Evolutionary conservation across 2,113 vertebrate genomes (phyloP).

Genomic region (Notarius quadriscutis): DNA sequence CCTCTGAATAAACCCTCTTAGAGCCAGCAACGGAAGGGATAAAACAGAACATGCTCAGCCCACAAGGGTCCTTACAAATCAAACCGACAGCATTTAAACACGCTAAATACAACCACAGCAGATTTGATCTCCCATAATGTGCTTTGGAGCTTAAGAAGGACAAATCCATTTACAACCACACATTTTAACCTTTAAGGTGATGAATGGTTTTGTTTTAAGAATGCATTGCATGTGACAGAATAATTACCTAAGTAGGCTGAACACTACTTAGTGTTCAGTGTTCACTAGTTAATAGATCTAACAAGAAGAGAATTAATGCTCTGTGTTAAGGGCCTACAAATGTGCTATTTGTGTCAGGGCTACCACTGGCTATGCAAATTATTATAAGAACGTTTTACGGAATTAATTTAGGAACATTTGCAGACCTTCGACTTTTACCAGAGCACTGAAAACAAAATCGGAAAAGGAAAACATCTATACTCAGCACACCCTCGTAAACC

Average conservation of each 20-base stretch:
- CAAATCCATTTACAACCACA: slow-evolving; percentile 18
- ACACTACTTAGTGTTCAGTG: background rate
- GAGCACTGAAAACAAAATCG: slow-evolving; percentile 15
- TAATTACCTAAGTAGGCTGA: slow-evolving; percentile 1
- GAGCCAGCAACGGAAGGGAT: slow-evolving; percentile 4
- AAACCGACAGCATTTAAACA: slow-evolving; percentile 28
- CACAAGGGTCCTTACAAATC: slow-evolving; percentile 22
- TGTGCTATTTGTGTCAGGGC: background rate
- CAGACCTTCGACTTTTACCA: slow-evolving; percentile 9
- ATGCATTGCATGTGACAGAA: slow-evolving; percentile 14
- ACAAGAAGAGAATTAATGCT: slow-evolving; percentile 16
- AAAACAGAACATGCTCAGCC: slow-evolving; percentile 31
- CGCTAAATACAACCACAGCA: slow-evolving; percentile 34
- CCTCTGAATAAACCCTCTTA: slow-evolving; percentile 31
- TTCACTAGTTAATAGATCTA: background rate
- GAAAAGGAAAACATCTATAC: slow-evolving; percentile 21
- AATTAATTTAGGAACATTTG: slow-evolving; percentile 14
- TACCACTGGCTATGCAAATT: slow-evolving; percentile 1
- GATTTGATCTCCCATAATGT: slow-evolving; percentile 30
- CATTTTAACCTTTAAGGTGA: slow-evolving; percentile 24
- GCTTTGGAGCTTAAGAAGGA: slow-evolving; percentile 12
- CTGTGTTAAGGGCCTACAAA: slow-evolving; percentile 6
- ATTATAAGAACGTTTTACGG: background rate
- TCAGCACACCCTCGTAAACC: slow-evolving; percentile 37
- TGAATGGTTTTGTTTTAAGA: slow-evolving; percentile 2